These are phyloP conservation scores for Crotalus horridus DNA, from an alignment of 2,113 vertebrate genomes.

Conservation along the genomic window DNA sequence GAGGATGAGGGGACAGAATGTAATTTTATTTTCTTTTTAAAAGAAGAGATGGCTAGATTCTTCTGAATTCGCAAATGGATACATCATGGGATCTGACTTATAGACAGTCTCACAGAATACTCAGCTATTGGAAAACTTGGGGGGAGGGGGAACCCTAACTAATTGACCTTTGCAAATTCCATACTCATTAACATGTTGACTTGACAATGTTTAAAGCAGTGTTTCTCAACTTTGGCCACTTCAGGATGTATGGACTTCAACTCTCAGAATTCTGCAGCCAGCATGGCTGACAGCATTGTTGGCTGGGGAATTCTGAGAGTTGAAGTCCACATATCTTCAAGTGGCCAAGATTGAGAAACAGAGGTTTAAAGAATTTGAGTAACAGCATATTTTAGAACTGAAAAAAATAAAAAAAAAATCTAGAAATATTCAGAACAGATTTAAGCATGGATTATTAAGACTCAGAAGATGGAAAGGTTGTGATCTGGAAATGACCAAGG, in stretches of 20 bases:
- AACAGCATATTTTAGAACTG: background rate
- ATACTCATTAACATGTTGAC: background rate
- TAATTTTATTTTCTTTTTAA: background rate
- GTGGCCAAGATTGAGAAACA: background rate
- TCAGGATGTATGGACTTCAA: background rate
- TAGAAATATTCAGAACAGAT: background rate
- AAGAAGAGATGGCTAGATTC: background rate
- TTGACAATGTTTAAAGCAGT: background rate
- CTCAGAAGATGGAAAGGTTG: background rate
- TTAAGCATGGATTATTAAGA: background rate
- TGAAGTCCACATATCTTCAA: background rate
- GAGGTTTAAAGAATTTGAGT: background rate
- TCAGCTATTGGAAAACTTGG: background rate
- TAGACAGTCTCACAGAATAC: background rate
- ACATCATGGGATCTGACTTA: background rate
- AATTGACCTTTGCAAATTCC: background rate
- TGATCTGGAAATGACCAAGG: background rate
- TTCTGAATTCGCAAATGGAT: background rate
- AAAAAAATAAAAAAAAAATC: background rate
- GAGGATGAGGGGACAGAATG: background rate
- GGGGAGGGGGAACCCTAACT: background rate
- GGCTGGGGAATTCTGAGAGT: background rate
- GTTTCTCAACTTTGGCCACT: background rate
- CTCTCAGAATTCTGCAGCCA: background rate
- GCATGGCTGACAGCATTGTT: background rate